Evolutionary conservation across 2,113 vertebrate species (phyloP).

Genomic region (Acrocephalus arundinaceus): DNA sequence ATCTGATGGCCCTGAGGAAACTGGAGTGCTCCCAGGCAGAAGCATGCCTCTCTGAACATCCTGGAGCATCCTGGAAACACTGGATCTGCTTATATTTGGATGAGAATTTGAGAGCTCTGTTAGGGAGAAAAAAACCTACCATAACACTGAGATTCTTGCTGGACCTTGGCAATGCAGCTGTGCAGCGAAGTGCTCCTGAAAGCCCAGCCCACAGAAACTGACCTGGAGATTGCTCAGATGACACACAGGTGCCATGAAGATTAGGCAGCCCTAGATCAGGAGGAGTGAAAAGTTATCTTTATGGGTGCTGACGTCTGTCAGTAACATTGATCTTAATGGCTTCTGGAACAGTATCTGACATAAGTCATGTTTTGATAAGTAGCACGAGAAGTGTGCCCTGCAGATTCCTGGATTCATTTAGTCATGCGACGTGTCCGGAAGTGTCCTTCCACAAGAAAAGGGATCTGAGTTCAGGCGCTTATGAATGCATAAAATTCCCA

Average conservation of each 20-base stretch:
- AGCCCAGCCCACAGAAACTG: not conserved
- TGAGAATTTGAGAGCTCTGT: not conserved
- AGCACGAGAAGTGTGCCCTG: not conserved
- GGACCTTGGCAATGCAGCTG: not conserved
- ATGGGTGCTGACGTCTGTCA: not conserved
- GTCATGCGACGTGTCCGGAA: fast-evolving
- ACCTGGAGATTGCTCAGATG: not conserved
- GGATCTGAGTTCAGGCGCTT: not conserved
- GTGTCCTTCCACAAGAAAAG: not conserved
- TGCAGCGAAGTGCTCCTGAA: not conserved
- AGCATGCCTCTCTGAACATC: not conserved
- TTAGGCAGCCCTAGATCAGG: not conserved
- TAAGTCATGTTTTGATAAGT: not conserved
- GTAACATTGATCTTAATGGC: not conserved
- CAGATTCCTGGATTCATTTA: not conserved
- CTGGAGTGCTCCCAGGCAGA: not conserved
- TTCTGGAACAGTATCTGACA: not conserved
- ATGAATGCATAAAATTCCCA: fast-evolving
- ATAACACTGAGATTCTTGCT: not conserved
- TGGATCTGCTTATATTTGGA: not conserved
- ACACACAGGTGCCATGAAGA: not conserved
- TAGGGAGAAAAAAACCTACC: not conserved
- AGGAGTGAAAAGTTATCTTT: not conserved
- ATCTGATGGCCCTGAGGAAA: not conserved
- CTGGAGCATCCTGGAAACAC: not conserved